Conservation (phyloP, 2,797 vertebrate species). For the Hirundo rustica region DNA sequence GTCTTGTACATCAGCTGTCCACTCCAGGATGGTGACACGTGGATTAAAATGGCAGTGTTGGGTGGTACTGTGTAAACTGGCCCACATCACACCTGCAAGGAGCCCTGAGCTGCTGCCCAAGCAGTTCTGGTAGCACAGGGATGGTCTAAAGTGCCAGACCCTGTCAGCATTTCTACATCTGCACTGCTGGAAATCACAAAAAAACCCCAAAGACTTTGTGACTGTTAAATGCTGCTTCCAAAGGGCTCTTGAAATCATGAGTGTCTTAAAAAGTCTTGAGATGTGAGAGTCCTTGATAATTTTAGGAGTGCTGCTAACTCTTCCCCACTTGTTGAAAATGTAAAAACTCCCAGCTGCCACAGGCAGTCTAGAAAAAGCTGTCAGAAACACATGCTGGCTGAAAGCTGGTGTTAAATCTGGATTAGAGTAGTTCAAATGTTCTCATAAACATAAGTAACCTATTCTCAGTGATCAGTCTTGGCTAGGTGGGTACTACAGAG, state of each 20-base stretch:
- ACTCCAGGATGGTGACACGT: fast-evolving
- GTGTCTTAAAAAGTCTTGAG: not conserved
- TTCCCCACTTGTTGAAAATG: not conserved
- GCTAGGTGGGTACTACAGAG: not conserved
- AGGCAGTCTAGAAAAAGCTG: not conserved
- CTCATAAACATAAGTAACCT: not conserved
- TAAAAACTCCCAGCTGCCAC: not conserved
- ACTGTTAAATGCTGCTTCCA: not conserved
- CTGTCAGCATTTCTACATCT: not conserved
- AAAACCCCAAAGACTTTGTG: not conserved
- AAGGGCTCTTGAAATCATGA: not conserved
- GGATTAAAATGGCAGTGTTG: not conserved
- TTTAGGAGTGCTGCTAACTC: not conserved
- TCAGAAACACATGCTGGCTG: not conserved
- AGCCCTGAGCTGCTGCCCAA: not conserved
- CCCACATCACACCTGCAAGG: fast-evolving
- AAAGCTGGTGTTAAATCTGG: not conserved
- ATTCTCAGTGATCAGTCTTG: fast-evolving
- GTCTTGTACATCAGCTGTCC: not conserved
- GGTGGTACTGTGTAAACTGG: not conserved
- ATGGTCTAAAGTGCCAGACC: not conserved
- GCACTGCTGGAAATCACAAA: not conserved
- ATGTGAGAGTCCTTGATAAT: not conserved
- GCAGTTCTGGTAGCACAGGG: not conserved
- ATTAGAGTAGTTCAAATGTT: not conserved